These are phyloP conservation scores for Pheosia gnoma DNA, from an alignment of 2,888 invertebrate genomes.

Conservation along the genomic window DNA sequence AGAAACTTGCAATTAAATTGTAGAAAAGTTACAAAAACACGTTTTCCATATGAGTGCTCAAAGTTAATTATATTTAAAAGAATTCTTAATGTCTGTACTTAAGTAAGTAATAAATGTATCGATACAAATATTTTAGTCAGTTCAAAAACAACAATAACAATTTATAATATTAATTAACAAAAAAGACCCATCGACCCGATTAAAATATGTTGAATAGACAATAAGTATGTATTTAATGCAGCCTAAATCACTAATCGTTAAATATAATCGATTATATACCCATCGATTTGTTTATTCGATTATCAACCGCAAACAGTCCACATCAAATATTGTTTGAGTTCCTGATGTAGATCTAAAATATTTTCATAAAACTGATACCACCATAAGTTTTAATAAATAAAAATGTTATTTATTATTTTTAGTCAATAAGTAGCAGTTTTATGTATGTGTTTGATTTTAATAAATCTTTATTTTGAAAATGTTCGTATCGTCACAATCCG, in stretches of 20 bases:
- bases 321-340: conserved; percentile 39
- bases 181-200: conserved; percentile 17
- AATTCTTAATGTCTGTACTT: conserved; percentile 35
- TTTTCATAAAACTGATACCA: conserved; percentile 32
- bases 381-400: conserved; percentile 24
- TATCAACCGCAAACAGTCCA: conserved; percentile 25
- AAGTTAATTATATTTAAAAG: conserved; percentile 22
- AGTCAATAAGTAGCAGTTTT: conserved; percentile 39
- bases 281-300: not conserved
- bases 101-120: conserved; percentile 6
- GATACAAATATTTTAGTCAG: conserved; percentile 30
- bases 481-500: conserved; percentile 69
- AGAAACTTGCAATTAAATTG: conserved; percentile 3
- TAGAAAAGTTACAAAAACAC: conserved; percentile 13
- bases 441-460: conserved; percentile 58
- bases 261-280: not conserved
- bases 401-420: conserved; percentile 38
- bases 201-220: not conserved
- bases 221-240: not conserved
- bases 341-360: conserved; percentile 43
- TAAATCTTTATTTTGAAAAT: conserved; percentile 60
- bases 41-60: conserved; percentile 30
- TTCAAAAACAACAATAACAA: conserved; percentile 6
- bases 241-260: not conserved
- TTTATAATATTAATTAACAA: not conserved